Evolutionary conservation across 2,797 vertebrate genomes (phyloP).

Genomic region (Enteromius fasciolatus): DNA sequence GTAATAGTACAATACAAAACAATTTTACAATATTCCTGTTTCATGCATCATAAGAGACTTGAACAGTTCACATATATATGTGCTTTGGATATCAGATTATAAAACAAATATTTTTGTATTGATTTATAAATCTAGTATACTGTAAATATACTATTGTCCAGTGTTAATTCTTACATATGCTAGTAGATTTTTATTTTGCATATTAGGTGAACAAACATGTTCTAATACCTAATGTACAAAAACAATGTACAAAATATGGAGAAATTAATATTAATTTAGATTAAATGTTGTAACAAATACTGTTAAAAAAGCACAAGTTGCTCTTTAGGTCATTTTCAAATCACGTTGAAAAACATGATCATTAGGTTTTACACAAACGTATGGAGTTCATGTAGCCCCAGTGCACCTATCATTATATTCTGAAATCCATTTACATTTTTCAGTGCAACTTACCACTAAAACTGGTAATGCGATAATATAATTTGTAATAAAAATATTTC

Average conservation of each 20-base stretch:
- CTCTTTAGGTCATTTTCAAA: neutral
- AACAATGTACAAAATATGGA: neutral
- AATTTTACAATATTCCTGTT: neutral
- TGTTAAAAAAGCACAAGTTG: neutral
- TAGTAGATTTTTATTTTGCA: too few species aligned
- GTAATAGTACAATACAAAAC: too few species aligned
- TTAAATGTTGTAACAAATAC: neutral
- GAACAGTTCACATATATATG: neutral
- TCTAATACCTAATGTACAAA: neutral
- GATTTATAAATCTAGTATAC: neutral
- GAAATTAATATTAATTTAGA: neutral
- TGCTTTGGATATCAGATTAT: neutral
- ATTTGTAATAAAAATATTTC: conserved; percentile 15
- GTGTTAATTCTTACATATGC: neutral
- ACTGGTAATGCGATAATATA: neutral
- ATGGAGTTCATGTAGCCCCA: neutral
- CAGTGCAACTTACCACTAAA: neutral
- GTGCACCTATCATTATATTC: neutral
- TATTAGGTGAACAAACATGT: neutral
- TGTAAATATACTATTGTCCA: neutral
- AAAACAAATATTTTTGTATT: neutral
- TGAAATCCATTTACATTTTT: neutral
- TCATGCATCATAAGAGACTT: neutral
- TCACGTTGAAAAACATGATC: neutral
- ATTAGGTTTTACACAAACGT: neutral